Conservation (phyloP, 2,113 vertebrate species). For the Apeltes quadracus region DNA sequence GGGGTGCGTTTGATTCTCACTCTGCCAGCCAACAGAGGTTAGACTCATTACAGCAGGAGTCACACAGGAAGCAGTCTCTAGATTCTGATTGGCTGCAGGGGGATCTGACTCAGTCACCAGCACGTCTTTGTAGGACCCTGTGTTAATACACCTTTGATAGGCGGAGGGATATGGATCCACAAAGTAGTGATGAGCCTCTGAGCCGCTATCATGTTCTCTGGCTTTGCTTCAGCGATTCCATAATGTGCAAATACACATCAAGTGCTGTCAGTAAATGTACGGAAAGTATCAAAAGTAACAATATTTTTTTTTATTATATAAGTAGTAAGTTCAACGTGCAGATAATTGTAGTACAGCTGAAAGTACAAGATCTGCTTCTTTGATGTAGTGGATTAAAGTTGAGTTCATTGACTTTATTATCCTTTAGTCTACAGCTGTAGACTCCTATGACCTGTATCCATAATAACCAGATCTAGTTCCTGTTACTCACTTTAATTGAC, state of each 20-base stretch:
- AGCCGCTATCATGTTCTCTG: too few species aligned
- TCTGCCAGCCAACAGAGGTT: conserved; percentile 51
- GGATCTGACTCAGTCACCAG: background rate
- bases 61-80: conserved; percentile 10
- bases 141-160: background rate
- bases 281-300: background rate
- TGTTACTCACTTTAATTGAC: conserved; percentile 26
- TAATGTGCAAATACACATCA: background rate
- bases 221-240: background rate
- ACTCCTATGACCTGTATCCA: background rate
- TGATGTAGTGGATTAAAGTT: background rate
- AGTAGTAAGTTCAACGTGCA: background rate
- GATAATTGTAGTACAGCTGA: background rate
- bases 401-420: too few species aligned
- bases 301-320: background rate
- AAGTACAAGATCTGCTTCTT: background rate
- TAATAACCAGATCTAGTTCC: background rate
- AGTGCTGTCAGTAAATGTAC: background rate
- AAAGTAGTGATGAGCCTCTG: conserved; percentile 2
- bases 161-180: background rate
- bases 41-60: conserved; percentile 42
- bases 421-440: too few species aligned
- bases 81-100: conserved; percentile 28
- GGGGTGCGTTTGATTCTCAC: conserved; percentile 63
- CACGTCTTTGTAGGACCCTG: background rate